Percentiles rank a stretch among this genome's conserved stretches.
These are phyloP conservation scores for Tetragnatha versicolor DNA, from an alignment of 1,140 invertebrate species.

Conservation along the genomic window DNA sequence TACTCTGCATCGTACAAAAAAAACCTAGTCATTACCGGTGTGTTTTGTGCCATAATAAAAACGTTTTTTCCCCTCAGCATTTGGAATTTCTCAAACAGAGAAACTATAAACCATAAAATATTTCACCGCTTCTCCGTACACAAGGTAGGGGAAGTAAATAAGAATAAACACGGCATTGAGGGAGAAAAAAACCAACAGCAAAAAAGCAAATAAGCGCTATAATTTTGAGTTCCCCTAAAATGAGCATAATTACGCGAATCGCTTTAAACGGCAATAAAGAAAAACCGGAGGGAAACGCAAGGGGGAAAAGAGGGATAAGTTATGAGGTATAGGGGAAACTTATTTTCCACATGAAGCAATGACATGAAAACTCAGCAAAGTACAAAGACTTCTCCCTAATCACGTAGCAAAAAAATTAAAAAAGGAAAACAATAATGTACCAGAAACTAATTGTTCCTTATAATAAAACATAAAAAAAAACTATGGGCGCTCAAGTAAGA, in stretches of 20 bases:
- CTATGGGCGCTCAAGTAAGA: not conserved
- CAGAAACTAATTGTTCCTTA: not conserved
- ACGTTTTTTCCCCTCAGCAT: not conserved
- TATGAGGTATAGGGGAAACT: not conserved
- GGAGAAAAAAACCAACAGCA: not conserved
- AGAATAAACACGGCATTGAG: not conserved
- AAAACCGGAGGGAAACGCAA: not conserved
- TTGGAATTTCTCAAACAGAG: not conserved
- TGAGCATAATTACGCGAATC: constrained; percentile 8
- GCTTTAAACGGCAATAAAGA: not conserved
- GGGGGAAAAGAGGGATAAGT: not conserved
- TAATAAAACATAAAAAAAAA: not conserved
- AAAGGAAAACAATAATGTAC: constrained; percentile 1
- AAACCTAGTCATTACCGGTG: not conserved
- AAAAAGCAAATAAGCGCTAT: not conserved
- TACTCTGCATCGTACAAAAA: not conserved
- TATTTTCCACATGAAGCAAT: not conserved
- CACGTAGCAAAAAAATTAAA: not conserved
- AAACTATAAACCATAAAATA: not conserved
- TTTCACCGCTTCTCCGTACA: not conserved
- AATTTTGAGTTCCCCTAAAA: constrained; percentile 2
- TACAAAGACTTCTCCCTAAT: constrained; percentile 6
- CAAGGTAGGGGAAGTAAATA: not conserved
- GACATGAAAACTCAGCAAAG: not conserved
- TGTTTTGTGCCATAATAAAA: too few relatives aligned